These are phyloP conservation scores for Brotula barbata DNA, from an alignment of 2,797 vertebrate genomes.

Conservation along the genomic window DNA sequence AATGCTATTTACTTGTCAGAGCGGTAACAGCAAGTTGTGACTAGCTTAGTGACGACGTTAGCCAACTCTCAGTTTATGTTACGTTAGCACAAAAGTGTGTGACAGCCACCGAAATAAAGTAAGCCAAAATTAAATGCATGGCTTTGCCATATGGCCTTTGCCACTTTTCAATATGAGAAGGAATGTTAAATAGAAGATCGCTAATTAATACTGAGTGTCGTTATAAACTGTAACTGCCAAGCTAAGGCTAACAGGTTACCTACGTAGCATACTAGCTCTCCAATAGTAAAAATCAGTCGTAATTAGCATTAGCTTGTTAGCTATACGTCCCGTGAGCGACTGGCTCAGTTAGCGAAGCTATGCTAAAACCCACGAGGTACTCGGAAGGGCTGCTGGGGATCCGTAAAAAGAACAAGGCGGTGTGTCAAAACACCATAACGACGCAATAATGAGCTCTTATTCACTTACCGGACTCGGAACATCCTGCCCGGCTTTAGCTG, in stretches of 20 bases:
- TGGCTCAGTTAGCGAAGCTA: constrained; percentile 65
- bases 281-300: constrained; percentile 16
- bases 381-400: constrained; percentile 2
- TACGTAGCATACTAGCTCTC: constrained; percentile 47
- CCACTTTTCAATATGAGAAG: background rate
- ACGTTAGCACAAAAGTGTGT: constrained; percentile 32
- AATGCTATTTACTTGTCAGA: constrained; percentile 24
- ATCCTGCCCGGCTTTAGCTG: constrained; percentile 4
- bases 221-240: background rate
- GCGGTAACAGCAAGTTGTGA: constrained; percentile 34
- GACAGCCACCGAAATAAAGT: constrained; percentile 29
- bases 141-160: background rate
- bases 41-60: constrained; percentile 52
- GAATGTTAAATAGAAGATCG: too few species aligned
- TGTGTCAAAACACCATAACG: too few species aligned
- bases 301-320: constrained; percentile 63
- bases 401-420: constrained; percentile 1
- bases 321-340: constrained; percentile 23
- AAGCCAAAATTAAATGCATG: background rate
- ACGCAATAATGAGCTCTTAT: too few species aligned
- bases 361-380: constrained; percentile 76
- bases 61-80: constrained; percentile 42
- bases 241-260: constrained; percentile 37
- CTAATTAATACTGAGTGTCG: background rate
- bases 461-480: background rate